phyloP scores from a whole-genome alignment of 2,888 invertebrate genomes.

The Tolmerus cingulatus region DNA sequence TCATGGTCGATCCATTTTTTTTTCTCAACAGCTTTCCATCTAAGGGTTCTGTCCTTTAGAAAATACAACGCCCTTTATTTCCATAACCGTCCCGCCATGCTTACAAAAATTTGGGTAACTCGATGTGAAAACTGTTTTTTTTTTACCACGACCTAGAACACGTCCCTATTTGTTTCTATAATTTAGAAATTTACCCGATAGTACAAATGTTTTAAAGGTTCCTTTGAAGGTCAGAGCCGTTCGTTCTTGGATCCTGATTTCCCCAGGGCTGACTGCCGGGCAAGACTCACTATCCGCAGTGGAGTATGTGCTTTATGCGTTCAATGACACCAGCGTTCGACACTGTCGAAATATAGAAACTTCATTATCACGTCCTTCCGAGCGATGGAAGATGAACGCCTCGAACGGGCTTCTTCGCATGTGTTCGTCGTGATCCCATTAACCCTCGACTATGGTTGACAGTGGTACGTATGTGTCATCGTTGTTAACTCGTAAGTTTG shows the following conservation, averaged over 20 bases:
- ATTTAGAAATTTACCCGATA: background rate
- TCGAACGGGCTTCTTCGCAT: background rate
- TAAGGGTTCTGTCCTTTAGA: background rate
- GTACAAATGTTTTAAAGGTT: background rate
- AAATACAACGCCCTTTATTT: background rate
- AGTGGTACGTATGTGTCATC: background rate
- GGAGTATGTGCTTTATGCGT: background rate
- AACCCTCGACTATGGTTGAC: background rate
- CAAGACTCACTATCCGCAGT: background rate
- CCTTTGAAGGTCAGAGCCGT: background rate
- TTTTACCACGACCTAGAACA: background rate
- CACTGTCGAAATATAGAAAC: background rate
- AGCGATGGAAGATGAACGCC: background rate
- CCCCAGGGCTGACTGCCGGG: background rate
- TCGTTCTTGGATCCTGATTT: background rate
- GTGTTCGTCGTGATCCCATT: background rate
- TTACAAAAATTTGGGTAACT: background rate
- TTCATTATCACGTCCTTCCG: slow-evolving; percentile 13
- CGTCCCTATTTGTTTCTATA: background rate
- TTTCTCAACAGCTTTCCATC: background rate
- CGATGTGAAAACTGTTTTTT: background rate
- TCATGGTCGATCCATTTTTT: background rate
- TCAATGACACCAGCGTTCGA: background rate
- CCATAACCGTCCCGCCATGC: background rate
- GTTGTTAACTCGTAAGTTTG: background rate